Percentiles rank a stretch among this genome's conserved stretches.
Conservation (phyloP, 1,140 invertebrate genomes). For the Hydropsyche tenuis region DNA sequence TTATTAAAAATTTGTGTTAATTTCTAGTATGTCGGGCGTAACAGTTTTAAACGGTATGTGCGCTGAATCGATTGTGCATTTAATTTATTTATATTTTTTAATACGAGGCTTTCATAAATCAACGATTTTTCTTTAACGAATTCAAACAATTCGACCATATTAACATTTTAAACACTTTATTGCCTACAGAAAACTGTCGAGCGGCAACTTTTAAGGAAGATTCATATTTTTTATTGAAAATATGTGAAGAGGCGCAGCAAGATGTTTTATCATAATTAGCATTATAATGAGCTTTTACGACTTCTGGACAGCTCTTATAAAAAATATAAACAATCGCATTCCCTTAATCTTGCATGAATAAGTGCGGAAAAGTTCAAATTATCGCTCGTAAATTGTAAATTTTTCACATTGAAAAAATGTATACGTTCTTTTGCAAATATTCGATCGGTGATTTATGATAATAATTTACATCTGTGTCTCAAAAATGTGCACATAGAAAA, state of each 20-base stretch:
- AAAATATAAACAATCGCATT: background rate
- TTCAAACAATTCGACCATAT: slow-evolving; percentile 15
- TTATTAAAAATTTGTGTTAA: too few relatives aligned
- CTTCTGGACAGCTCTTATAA: slow-evolving; percentile 5
- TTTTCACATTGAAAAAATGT: too few relatives aligned
- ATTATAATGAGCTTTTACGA: slow-evolving; percentile 6
- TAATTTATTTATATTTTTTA: too few relatives aligned
- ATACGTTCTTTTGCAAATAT: too few relatives aligned
- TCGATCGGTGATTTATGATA: background rate
- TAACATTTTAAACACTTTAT: slow-evolving; percentile 10
- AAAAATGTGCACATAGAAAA: background rate
- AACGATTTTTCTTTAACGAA: background rate
- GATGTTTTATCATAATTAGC: slow-evolving; percentile 5
- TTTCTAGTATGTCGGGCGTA: too few relatives aligned
- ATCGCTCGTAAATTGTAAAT: too few relatives aligned
- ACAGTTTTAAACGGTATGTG: too few relatives aligned
- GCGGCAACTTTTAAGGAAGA: too few relatives aligned
- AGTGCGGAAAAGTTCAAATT: too few relatives aligned
- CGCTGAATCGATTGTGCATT: too few relatives aligned
- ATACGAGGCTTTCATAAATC: background rate
- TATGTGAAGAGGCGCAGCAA: background rate
- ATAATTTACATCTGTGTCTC: slow-evolving; percentile 7
- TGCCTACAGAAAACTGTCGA: background rate
- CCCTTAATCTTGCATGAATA: too few relatives aligned
- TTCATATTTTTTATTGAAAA: too few relatives aligned